Percentiles rank a stretch among this genome's conserved stretches.
Evolutionary conservation across 2,113 vertebrate species (phyloP).

Genomic region (Dendropsophus ebraccatus): DNA sequence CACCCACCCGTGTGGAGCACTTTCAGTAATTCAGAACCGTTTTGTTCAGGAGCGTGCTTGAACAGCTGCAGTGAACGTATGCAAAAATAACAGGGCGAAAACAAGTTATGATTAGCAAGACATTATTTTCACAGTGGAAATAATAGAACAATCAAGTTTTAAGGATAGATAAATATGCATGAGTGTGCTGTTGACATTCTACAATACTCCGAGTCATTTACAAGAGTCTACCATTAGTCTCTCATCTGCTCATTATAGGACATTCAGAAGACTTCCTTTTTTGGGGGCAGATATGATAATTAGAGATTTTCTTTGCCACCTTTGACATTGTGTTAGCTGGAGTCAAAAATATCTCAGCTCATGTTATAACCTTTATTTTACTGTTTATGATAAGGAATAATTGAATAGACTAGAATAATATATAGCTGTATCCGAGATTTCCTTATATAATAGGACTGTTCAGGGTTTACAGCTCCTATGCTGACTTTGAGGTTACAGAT

Average conservation of each 20-base stretch:
- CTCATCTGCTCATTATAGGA: conserved; percentile 54
- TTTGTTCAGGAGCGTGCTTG: conserved; percentile 40
- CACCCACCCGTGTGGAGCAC: conserved; percentile 32
- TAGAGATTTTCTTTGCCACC: conserved; percentile 38
- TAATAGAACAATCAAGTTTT: conserved; percentile 60
- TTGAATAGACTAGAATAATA: neutral
- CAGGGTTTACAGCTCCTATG: neutral
- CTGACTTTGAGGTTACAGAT: neutral
- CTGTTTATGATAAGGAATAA: neutral
- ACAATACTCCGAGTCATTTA: conserved; percentile 39
- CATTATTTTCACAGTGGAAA: conserved; percentile 57
- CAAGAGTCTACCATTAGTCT: conserved; percentile 43
- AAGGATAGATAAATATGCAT: conserved; percentile 57
- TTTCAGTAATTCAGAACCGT: conserved; percentile 54
- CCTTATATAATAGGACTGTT: neutral
- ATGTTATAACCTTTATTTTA: neutral
- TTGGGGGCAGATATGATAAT: conserved; percentile 26
- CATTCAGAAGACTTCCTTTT: conserved; percentile 39
- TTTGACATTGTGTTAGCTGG: conserved; percentile 28
- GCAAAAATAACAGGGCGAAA: conserved; percentile 53
- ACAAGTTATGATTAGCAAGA: conserved; percentile 60
- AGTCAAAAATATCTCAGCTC: conserved; percentile 21
- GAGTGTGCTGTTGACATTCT: conserved; percentile 55
- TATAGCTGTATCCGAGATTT: neutral
- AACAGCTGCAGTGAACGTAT: conserved; percentile 52